phyloP scores from a whole-genome alignment of 92 coral and sea anemone species.

The Porites lobata region DNA sequence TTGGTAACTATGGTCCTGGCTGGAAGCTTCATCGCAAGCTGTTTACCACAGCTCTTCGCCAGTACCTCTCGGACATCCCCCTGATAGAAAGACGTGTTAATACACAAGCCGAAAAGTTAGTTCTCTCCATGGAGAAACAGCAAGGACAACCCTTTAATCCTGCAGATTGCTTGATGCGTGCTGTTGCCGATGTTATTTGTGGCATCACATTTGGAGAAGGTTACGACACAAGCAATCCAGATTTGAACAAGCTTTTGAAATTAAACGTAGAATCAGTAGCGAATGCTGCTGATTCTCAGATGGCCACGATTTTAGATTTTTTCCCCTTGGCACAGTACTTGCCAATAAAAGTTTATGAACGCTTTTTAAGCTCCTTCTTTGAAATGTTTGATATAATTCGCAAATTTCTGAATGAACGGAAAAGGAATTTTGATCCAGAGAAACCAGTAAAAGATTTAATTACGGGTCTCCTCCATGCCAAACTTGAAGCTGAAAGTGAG shows the following conservation, averaged over 20 bases:
- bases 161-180: constrained; percentile 49
- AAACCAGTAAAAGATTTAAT: neutral
- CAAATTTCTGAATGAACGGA: neutral
- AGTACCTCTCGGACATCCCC: constrained; percentile 35
- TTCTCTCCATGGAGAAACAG: constrained; percentile 31
- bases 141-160: constrained; percentile 66
- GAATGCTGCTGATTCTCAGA: neutral
- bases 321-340: neutral
- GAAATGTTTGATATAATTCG: constrained; percentile 7
- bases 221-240: constrained; percentile 52
- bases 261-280: neutral
- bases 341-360: neutral
- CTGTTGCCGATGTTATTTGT: constrained; percentile 72
- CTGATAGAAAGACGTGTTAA: constrained; percentile 53
- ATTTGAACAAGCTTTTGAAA: constrained; percentile 24
- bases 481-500: neutral
- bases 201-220: constrained; percentile 59
- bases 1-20: constrained; percentile 64
- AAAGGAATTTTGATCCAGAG: constrained; percentile 10
- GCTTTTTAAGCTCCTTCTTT: neutral
- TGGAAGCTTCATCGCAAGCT: constrained; percentile 73
- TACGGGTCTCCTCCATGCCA: neutral
- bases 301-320: neutral
- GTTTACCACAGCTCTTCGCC: constrained; percentile 62
- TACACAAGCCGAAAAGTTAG: constrained; percentile 44